These are phyloP conservation scores for Hiodon tergisus DNA, from an alignment of 2,113 vertebrate species.

Conservation along the genomic window DNA sequence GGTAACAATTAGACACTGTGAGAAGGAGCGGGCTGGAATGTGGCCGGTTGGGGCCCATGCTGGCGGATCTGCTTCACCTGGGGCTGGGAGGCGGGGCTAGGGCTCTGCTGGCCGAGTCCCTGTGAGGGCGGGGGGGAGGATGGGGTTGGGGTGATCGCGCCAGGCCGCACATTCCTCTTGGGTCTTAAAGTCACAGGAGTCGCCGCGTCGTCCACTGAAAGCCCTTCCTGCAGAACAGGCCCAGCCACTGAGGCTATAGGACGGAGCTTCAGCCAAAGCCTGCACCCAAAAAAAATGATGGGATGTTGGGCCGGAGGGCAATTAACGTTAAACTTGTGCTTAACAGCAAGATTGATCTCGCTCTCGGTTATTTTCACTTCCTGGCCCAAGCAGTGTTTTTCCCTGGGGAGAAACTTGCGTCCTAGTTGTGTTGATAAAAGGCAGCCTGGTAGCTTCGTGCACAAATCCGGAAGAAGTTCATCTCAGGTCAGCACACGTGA, in stretches of 20 bases:
- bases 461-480: too few species aligned
- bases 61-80: conserved; percentile 13
- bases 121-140: not conserved
- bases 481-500: too few species aligned
- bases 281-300: not conserved
- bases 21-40: conserved; percentile 14
- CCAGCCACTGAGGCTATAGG: not conserved
- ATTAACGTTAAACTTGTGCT: too few species aligned
- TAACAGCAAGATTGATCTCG: not conserved
- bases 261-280: not conserved
- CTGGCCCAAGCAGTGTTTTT: not conserved
- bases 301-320: too few species aligned
- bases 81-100: not conserved
- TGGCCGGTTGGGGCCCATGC: conserved; percentile 13
- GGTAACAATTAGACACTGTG: conserved; percentile 15
- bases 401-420: not conserved
- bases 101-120: not conserved
- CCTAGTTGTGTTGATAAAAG: too few species aligned
- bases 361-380: conserved; percentile 3
- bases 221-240: not conserved
- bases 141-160: too few species aligned
- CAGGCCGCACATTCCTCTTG: not conserved
- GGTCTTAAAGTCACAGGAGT: conserved; percentile 5
- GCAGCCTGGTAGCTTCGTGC: too few species aligned
- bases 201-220: not conserved